These are phyloP conservation scores for Opisthocomus hoazin DNA, from an alignment of 2,113 vertebrate genomes.

Conservation along the genomic window DNA sequence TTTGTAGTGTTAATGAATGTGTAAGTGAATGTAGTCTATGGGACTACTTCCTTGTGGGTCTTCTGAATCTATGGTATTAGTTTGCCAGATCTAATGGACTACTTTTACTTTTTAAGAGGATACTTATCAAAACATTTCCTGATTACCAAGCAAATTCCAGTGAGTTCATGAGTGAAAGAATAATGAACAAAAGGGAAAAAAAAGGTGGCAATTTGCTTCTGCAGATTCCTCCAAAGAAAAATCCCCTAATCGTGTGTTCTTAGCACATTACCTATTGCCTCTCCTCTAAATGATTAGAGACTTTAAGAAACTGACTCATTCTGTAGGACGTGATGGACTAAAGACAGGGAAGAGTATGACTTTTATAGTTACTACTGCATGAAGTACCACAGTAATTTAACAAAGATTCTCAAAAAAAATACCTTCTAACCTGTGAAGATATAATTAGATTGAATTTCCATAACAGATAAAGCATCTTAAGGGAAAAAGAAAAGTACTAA, in stretches of 20 bases:
- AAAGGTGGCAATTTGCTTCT: not conserved
- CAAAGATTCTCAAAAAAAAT: not conserved
- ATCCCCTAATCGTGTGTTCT: not conserved
- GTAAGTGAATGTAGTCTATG: not conserved
- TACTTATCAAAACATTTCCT: not conserved
- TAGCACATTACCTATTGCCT: not conserved
- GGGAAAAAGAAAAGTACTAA: not conserved
- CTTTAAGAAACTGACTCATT: not conserved
- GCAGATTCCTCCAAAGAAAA: not conserved
- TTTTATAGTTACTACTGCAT: not conserved
- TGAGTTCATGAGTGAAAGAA: not conserved
- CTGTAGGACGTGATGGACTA: not conserved
- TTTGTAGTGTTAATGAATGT: not conserved
- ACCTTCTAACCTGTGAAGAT: not conserved
- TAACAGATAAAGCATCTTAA: not conserved
- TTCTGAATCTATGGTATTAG: not conserved
- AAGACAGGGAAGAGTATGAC: not conserved
- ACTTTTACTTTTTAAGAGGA: not conserved
- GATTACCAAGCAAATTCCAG: not conserved
- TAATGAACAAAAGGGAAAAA: rapidly evolving
- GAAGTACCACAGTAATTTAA: not conserved
- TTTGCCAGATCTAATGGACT: not conserved
- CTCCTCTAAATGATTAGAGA: not conserved
- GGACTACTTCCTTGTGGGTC: not conserved
- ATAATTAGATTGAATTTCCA: not conserved